Conservation (phyloP, 2,113 vertebrate species). For the Lutjanus erythropterus region DNA sequence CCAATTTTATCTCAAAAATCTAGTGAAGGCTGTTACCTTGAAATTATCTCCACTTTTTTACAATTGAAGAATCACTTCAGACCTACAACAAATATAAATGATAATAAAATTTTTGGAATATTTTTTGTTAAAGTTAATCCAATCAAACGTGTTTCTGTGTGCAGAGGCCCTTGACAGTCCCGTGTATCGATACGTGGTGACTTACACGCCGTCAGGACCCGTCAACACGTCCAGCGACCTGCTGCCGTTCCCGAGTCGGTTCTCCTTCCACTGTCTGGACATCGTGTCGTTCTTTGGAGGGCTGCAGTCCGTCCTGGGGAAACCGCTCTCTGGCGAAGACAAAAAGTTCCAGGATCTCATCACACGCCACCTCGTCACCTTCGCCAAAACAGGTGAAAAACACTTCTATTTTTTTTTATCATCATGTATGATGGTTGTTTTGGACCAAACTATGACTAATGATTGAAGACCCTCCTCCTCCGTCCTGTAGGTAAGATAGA, state of each 20-base stretch:
- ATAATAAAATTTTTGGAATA: no score
- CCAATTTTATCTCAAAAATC: no score
- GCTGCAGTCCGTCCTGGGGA: slow-evolving; percentile 68
- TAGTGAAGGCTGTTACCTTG: no score
- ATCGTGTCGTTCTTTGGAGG: slow-evolving; percentile 78
- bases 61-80: no score
- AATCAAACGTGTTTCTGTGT: not conserved
- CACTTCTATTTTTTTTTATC: no score
- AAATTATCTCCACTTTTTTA: no score
- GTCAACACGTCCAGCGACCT: not conserved
- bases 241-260: slow-evolving; percentile 78
- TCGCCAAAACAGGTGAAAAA: slow-evolving; percentile 84
- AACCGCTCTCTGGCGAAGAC: slow-evolving; percentile 65
- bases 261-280: slow-evolving; percentile 85
- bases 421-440: no score
- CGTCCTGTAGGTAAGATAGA: slow-evolving; percentile 80
- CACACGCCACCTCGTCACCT: slow-evolving; percentile 76
- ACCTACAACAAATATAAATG: no score
- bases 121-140: no score
- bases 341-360: slow-evolving; percentile 77
- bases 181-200: slow-evolving; percentile 86
- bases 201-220: slow-evolving; percentile 78
- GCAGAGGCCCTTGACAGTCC: slow-evolving; percentile 82
- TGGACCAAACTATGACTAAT: no score
- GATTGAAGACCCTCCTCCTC: not conserved